Evolutionary conservation across 2,113 vertebrate genomes (phyloP).

Genomic region (Psettodes erumei): DNA sequence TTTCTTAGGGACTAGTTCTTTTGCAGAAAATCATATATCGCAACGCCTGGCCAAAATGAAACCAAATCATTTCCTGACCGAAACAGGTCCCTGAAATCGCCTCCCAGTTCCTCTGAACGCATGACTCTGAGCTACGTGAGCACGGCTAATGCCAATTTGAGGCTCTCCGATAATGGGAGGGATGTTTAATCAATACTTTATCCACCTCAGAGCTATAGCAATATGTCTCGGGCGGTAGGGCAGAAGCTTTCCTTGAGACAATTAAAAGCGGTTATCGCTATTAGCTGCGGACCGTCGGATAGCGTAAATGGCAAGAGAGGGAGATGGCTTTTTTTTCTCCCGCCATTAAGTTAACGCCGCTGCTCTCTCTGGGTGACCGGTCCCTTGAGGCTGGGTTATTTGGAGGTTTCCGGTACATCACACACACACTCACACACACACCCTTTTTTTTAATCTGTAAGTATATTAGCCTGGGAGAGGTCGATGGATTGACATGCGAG

Average conservation of each 20-base stretch:
- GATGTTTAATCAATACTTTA: conserved; percentile 70
- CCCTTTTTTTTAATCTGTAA: conserved; percentile 36
- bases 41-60: conserved; percentile 3
- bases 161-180: conserved; percentile 34
- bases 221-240: conserved; percentile 8
- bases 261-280: conserved; percentile 51
- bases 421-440: background rate
- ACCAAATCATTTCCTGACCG: background rate
- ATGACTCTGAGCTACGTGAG: conserved; percentile 13
- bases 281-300: conserved; percentile 45
- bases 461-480: conserved; percentile 55
- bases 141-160: conserved; percentile 33
- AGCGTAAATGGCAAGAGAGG: conserved; percentile 40
- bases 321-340: conserved; percentile 56
- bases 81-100: conserved; percentile 24
- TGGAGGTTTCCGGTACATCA: conserved; percentile 12
- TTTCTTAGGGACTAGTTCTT: conserved; percentile 5
- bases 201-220: conserved; percentile 34
- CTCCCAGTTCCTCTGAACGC: conserved; percentile 30
- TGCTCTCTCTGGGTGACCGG: conserved; percentile 28
- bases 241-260: conserved; percentile 34
- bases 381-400: conserved; percentile 48
- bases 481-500: conserved; percentile 59
- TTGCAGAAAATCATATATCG: background rate
- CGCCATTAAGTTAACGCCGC: conserved; percentile 48